Conservation (phyloP, 2,888 invertebrate species). For the Miltochrista miniata region DNA sequence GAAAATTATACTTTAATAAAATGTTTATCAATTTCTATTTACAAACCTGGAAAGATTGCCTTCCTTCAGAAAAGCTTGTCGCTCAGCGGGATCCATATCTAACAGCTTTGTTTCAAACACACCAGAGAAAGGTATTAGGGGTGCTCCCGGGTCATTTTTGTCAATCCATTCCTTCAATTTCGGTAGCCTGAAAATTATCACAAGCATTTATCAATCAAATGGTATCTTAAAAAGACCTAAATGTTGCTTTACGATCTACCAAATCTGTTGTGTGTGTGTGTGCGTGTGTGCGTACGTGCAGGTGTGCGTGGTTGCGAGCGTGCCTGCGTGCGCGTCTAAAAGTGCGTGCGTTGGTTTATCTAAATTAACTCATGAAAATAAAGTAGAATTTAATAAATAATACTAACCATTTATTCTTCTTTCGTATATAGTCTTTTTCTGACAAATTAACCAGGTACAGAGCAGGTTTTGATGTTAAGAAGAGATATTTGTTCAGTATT, state of each 20-base stretch:
- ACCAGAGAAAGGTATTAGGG: slow-evolving; percentile 98
- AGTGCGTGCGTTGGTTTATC: too few species aligned
- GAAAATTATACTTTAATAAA: too few species aligned
- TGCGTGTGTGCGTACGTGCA: too few species aligned
- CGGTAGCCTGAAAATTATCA: slow-evolving; percentile 86
- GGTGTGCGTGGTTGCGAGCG: too few species aligned
- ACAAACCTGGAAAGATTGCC: slow-evolving; percentile 89
- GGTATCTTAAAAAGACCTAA: too few species aligned
- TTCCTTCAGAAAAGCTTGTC: slow-evolving; percentile 92
- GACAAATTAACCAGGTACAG: slow-evolving; percentile 98
- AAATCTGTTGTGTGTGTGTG: too few species aligned
- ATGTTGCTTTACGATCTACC: too few species aligned
- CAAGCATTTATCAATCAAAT: background rate
- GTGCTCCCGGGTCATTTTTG: slow-evolving; percentile 96
- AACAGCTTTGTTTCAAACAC: slow-evolving; percentile 93
- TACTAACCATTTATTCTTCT: slow-evolving; percentile 97
- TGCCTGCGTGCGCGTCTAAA: too few species aligned
- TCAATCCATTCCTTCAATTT: slow-evolving; percentile 99
- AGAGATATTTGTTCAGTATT: slow-evolving; percentile 96
- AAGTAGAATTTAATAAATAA: background rate
- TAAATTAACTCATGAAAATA: too few species aligned
- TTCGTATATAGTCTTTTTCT: slow-evolving; percentile 98
- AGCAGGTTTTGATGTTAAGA: slow-evolving; percentile 98
- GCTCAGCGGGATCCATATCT: slow-evolving; percentile 92
- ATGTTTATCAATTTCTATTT: too few species aligned